Percentiles rank a stretch among this genome's conserved stretches.
Conservation (phyloP, 2,113 vertebrate genomes). For the Xyrauchen texanus region DNA sequence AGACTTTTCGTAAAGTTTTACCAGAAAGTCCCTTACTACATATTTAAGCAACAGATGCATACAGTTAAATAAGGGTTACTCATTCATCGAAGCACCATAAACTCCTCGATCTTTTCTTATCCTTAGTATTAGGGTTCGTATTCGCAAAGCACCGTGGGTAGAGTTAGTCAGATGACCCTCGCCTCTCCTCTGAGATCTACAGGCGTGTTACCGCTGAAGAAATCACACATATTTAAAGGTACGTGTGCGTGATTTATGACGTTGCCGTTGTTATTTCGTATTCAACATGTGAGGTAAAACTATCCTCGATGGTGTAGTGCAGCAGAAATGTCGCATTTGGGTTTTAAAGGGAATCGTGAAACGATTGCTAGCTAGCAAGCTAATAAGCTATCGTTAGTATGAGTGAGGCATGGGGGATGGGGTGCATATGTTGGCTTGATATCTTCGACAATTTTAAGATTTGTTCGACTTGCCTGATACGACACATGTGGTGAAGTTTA, state of each 20-base stretch:
- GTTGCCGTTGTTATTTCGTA: neutral
- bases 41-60: too few relatives aligned
- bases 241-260: neutral
- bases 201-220: neutral
- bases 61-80: neutral
- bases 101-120: slow-evolving; percentile 1
- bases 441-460: neutral
- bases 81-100: neutral
- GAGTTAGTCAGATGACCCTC: slow-evolving; percentile 17
- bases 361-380: neutral
- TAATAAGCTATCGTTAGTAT: neutral
- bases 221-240: neutral
- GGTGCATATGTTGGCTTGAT: neutral
- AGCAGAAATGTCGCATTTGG: neutral
- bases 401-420: slow-evolving; percentile 18
- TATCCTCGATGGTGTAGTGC: neutral
- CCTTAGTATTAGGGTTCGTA: slow-evolving; percentile 1
- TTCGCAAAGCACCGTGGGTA: slow-evolving; percentile 27
- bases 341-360: neutral
- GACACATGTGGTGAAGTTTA: neutral
- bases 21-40: neutral
- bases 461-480: neutral
- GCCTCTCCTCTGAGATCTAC: neutral
- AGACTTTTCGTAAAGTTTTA: neutral
- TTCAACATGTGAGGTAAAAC: neutral